Conservation (phyloP, 2,888 invertebrate genomes). For the Pegoplata infirma region DNA sequence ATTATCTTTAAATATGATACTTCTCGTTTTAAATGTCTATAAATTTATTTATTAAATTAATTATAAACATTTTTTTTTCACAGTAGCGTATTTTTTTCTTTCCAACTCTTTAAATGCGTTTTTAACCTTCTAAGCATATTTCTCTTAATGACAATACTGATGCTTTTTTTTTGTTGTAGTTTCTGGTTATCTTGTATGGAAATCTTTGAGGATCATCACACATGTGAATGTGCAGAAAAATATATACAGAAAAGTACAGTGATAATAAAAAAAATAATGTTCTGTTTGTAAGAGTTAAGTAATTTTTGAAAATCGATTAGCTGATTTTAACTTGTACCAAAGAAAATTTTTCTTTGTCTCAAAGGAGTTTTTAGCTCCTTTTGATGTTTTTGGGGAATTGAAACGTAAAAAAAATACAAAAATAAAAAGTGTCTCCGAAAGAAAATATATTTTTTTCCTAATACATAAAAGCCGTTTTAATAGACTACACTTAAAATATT, state of each 20-base stretch:
- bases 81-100: slow-evolving; percentile 16
- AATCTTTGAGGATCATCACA: slow-evolving; percentile 51
- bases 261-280: too few relatives aligned
- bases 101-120: slow-evolving; percentile 8
- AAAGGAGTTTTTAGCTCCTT: too few relatives aligned
- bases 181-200: slow-evolving; percentile 45
- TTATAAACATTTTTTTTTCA: slow-evolving; percentile 26
- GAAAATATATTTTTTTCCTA: too few relatives aligned
- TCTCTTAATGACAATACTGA: slow-evolving; percentile 47
- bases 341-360: too few relatives aligned
- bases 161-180: slow-evolving; percentile 42
- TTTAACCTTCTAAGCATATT: slow-evolving; percentile 27
- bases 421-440: too few relatives aligned
- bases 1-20: slow-evolving; percentile 38
- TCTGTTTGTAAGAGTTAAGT: too few relatives aligned
- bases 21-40: slow-evolving; percentile 34
- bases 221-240: slow-evolving; percentile 4
- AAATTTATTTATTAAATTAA: slow-evolving; percentile 42
- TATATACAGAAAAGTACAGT: not conserved
- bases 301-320: too few relatives aligned
- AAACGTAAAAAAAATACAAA: too few relatives aligned
- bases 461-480: too few relatives aligned
- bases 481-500: too few relatives aligned
- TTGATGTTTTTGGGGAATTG: too few relatives aligned
- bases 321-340: too few relatives aligned